phyloP scores from a whole-genome alignment of 2,888 invertebrate genomes.

The Plagiodera versicolora region DNA sequence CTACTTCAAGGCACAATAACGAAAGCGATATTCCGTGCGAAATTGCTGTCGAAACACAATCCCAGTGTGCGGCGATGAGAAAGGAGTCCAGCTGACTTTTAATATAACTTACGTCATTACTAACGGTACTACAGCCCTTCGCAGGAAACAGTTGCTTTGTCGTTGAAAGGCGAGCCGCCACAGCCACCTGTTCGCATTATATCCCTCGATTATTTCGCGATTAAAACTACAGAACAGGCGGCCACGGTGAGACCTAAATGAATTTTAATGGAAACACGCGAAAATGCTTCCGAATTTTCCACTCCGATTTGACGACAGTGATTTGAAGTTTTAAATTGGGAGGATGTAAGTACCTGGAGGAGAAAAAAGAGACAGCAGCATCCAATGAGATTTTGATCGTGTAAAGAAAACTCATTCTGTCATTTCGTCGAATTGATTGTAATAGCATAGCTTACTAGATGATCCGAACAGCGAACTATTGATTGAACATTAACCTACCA shows the following conservation, averaged over 20 bases:
- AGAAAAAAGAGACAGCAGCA: no score
- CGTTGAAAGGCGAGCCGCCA: conserved; percentile 19
- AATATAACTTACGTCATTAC: conserved; percentile 19
- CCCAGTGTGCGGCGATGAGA: conserved; percentile 7
- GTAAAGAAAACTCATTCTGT: no score
- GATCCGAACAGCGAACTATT: no score
- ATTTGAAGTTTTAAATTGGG: not conserved
- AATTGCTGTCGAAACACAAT: not conserved
- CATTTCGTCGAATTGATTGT: no score
- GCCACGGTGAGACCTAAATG: conserved; percentile 5
- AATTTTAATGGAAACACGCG: conserved; percentile 12
- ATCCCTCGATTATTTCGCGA: conserved; percentile 21
- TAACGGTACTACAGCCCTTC: conserved; percentile 23
- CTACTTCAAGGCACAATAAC: not conserved
- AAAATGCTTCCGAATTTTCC: conserved; percentile 6
- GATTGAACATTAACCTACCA: no score
- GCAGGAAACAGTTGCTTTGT: conserved; percentile 24
- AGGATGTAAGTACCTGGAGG: no score
- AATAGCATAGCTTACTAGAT: no score
- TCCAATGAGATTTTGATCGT: no score
- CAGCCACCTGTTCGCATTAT: conserved; percentile 23
- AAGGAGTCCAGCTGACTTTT: conserved; percentile 24
- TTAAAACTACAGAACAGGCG: conserved; percentile 18
- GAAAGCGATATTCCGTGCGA: not conserved
- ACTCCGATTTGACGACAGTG: not conserved